Evolutionary conservation across 2,113 vertebrate genomes (phyloP).

Genomic region (Rhodinocichla rosea): DNA sequence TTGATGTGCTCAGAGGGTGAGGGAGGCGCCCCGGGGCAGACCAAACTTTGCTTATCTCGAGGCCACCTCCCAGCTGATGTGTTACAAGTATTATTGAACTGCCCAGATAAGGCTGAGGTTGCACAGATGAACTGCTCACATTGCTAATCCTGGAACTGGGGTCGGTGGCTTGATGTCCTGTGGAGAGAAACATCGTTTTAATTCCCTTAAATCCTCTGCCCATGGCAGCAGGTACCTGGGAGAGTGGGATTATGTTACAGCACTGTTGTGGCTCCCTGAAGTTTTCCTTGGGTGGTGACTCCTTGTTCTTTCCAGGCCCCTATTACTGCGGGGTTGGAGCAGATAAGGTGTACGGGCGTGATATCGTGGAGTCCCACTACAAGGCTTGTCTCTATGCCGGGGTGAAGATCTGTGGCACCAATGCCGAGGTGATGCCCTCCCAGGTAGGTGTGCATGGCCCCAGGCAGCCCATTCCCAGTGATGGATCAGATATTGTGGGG

Average conservation of each 20-base stretch:
- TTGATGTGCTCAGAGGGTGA: background rate
- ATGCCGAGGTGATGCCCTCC: constrained; percentile 82
- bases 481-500: accelerated
- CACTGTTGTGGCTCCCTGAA: background rate
- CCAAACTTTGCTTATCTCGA: constrained; percentile 7
- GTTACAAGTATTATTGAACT: background rate
- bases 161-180: accelerated
- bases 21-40: background rate
- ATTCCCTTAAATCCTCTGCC: background rate
- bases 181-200: background rate
- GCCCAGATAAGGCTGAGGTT: constrained; percentile 12
- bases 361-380: constrained; percentile 83
- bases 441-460: constrained; percentile 60
- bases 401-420: constrained; percentile 78
- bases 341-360: constrained; percentile 79
- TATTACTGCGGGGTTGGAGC: constrained; percentile 89
- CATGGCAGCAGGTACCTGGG: background rate
- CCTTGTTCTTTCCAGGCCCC: constrained; percentile 70
- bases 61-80: background rate
- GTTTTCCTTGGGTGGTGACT: background rate
- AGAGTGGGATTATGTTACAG: background rate
- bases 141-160: background rate
- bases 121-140: background rate
- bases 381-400: constrained; percentile 81
- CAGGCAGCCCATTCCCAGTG: background rate